phyloP scores from a whole-genome alignment of 1,140 invertebrate species.

The Drosophila simulans region DNA sequence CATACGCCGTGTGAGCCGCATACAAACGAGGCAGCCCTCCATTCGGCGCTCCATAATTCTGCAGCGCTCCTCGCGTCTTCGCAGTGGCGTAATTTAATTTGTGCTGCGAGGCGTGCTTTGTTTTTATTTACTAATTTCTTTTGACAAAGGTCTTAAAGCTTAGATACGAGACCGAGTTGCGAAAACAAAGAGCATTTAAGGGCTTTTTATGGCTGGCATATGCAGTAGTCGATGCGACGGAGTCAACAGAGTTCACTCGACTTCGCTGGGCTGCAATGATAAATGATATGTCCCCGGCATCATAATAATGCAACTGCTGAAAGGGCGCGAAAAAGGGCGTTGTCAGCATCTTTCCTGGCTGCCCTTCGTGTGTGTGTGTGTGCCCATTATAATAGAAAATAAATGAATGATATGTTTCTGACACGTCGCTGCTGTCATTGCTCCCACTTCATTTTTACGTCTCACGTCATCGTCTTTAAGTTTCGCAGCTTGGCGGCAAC shows the following conservation, averaged over 20 bases:
- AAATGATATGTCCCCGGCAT: conserved; percentile 64
- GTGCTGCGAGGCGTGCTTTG: conserved; percentile 70
- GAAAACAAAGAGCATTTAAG: conserved; percentile 52
- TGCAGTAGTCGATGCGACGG: conserved; percentile 60
- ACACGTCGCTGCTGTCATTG: conserved; percentile 78
- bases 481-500: conserved; percentile 31
- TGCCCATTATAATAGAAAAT: conserved; percentile 82
- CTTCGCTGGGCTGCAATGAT: conserved; percentile 74
- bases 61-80: conserved; percentile 17
- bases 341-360: conserved; percentile 56
- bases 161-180: not conserved
- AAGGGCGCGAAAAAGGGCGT: conserved; percentile 44
- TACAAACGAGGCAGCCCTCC: conserved; percentile 44
- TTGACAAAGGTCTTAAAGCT: conserved; percentile 66
- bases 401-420: conserved; percentile 84
- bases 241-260: conserved; percentile 76
- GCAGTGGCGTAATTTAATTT: conserved; percentile 65
- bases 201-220: conserved; percentile 55
- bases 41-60: conserved; percentile 59
- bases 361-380: conserved; percentile 7
- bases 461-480: conserved; percentile 59
- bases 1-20: conserved; percentile 74
- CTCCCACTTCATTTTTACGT: conserved; percentile 65
- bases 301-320: conserved; percentile 80
- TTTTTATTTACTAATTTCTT: conserved; percentile 80